Evolutionary conservation across 1,140 invertebrate genomes (phyloP).

Genomic region (Drosophila santomea): DNA sequence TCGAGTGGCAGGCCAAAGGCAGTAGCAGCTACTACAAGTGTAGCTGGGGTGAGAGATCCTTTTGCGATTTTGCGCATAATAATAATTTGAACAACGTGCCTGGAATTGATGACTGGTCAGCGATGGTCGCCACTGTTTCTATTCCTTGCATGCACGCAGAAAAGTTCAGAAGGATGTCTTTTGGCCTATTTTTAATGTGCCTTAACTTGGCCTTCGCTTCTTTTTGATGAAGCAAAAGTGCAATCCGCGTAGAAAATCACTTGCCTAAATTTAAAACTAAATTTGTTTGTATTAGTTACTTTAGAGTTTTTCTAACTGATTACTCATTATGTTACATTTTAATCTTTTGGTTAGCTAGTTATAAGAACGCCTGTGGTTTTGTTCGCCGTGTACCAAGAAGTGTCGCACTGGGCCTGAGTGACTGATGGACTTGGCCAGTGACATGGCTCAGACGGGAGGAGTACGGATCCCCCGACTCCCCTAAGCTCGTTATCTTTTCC

Average conservation of each 20-base stretch:
- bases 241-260: no score
- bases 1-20: conserved; percentile 73
- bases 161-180: neutral
- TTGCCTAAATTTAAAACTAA: no score
- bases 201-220: no score
- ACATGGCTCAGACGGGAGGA: conserved; percentile 45
- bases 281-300: no score
- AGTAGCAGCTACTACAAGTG: conserved; percentile 41
- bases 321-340: no score
- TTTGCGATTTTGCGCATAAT: conserved; percentile 83
- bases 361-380: neutral
- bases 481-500: conserved; percentile 47
- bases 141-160: conserved; percentile 10
- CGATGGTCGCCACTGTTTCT: conserved; percentile 49
- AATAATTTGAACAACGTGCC: conserved; percentile 82
- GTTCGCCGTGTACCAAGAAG: conserved; percentile 28
- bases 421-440: conserved; percentile 69
- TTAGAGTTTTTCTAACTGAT: no score
- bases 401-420: conserved; percentile 66
- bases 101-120: conserved; percentile 75
- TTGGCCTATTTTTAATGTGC: no score
- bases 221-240: no score
- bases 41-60: conserved; percentile 58
- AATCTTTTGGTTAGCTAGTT: neutral
- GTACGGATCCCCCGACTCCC: conserved; percentile 3